Conservation (phyloP, 2,888 invertebrate species). For the Chloroclysta siterata region DNA sequence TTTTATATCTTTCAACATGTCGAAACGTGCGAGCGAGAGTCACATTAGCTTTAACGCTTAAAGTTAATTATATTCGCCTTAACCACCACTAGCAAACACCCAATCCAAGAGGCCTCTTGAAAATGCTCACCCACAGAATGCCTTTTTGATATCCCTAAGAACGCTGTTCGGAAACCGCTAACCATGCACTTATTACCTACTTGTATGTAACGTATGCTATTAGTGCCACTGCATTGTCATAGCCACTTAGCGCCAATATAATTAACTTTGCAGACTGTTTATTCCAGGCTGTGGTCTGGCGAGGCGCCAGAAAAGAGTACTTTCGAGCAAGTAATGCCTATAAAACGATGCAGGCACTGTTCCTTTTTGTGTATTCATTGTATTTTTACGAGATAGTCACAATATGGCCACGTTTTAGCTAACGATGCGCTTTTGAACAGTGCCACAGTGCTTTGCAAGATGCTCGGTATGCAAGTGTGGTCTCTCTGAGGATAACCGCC, state of each 20-base stretch:
- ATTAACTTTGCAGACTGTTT: constrained; percentile 34
- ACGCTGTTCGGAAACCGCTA: constrained; percentile 4
- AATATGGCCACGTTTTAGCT: constrained; percentile 42
- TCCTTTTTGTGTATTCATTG: constrained; percentile 45
- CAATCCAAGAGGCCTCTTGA: background rate
- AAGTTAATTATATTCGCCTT: no score
- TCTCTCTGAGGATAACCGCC: constrained; percentile 14
- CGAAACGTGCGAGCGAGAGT: no score
- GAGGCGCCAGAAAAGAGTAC: constrained; percentile 37
- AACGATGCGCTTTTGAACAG: constrained; percentile 36
- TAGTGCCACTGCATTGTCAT: constrained; percentile 19
- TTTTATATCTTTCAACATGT: no score
- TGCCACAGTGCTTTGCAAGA: constrained; percentile 23
- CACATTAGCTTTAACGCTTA: no score
- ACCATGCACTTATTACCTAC: constrained; percentile 2
- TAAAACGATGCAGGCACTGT: constrained; percentile 39
- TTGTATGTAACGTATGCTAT: constrained; percentile 41
- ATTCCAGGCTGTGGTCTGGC: constrained; percentile 34
- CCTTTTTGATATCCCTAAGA: background rate
- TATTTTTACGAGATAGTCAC: constrained; percentile 44
- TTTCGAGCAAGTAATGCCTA: constrained; percentile 39
- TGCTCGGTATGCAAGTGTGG: constrained; percentile 9
- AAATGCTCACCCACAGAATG: background rate
- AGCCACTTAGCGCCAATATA: constrained; percentile 32
- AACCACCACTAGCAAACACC: background rate